Conservation (phyloP, 2,797 vertebrate genomes). For the Gallinago solitaria region DNA sequence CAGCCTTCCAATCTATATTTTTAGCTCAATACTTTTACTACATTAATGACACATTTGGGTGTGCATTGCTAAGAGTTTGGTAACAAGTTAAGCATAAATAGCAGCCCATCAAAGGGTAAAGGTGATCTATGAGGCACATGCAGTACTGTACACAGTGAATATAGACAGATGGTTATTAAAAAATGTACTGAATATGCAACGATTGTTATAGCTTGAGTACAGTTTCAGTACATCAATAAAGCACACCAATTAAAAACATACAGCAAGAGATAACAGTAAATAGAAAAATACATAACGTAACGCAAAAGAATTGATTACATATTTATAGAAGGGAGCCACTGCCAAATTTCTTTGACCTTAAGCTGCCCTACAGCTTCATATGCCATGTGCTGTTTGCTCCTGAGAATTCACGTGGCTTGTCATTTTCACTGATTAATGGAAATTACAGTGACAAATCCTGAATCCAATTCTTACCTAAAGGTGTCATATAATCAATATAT, state of each 20-base stretch:
- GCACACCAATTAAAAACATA: not conserved
- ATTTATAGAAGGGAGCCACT: not conserved
- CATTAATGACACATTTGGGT: not conserved
- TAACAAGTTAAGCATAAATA: not conserved
- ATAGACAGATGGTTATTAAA: not conserved
- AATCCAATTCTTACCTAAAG: not conserved
- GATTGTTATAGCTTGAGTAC: not conserved
- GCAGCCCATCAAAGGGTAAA: not conserved
- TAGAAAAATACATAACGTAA: not conserved
- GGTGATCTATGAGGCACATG: not conserved
- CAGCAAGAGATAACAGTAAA: not conserved
- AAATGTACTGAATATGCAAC: not conserved
- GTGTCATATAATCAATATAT: conserved; percentile 1
- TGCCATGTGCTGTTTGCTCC: not conserved
- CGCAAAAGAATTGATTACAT: not conserved
- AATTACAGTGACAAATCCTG: not conserved
- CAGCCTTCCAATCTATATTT: not conserved
- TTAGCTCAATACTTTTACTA: not conserved
- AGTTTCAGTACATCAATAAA: not conserved
- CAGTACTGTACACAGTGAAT: not conserved
- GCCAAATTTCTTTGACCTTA: not conserved
- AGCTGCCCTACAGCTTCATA: not conserved
- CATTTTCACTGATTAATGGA: not conserved
- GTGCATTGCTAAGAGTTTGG: not conserved
- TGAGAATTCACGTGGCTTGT: not conserved